Percentiles rank a stretch among this genome's conserved stretches.
Conservation (phyloP, 2,888 invertebrate genomes). For the Serrognathus titanus region DNA sequence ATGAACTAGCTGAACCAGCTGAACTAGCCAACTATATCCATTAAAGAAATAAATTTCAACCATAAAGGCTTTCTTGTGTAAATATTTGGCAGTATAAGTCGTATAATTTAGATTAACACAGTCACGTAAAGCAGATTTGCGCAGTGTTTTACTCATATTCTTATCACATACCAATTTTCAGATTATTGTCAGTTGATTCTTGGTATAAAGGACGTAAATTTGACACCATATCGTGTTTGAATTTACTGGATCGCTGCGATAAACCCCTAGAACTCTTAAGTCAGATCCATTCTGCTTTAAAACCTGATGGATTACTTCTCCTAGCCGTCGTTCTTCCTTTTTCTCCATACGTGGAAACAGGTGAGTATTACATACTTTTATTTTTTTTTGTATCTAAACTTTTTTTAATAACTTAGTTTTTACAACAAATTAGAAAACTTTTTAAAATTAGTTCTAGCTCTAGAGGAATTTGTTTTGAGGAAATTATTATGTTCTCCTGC, state of each 20-base stretch:
- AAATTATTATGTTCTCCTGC: too few species aligned
- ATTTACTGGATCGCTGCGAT: slow-evolving; percentile 91
- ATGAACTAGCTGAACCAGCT: too few species aligned
- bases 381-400: too few species aligned
- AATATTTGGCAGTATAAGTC: too few species aligned
- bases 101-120: too few species aligned
- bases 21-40: too few species aligned
- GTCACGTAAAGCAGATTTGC: too few species aligned
- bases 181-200: slow-evolving; percentile 66
- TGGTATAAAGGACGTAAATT: slow-evolving; percentile 62
- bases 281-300: slow-evolving; percentile 69
- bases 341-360: slow-evolving; percentile 89
- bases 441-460: too few species aligned
- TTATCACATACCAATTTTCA: slow-evolving; percentile 43
- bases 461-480: too few species aligned
- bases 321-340: slow-evolving; percentile 93
- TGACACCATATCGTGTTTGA: slow-evolving; percentile 84
- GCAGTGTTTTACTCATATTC: background rate
- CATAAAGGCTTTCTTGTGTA: too few species aligned
- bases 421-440: background rate
- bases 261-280: slow-evolving; percentile 74
- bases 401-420: background rate
- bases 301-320: slow-evolving; percentile 70
- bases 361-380: slow-evolving; percentile 47
- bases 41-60: too few species aligned